These are phyloP conservation scores for Anodontia alba DNA, from an alignment of 2,888 invertebrate genomes.

Conservation along the genomic window DNA sequence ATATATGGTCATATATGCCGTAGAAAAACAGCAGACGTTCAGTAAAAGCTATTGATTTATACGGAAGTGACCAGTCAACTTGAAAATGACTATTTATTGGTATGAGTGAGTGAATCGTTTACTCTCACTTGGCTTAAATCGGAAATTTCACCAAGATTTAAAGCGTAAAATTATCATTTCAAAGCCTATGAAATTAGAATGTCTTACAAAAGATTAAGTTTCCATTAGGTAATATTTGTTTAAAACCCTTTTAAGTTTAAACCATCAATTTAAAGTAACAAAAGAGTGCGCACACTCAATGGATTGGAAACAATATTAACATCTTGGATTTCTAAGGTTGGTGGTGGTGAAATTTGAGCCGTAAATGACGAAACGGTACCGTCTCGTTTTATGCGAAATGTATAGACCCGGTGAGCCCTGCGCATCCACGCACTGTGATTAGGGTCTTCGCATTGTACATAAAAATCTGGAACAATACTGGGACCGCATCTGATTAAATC, in stretches of 20 bases:
- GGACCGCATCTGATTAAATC: neutral
- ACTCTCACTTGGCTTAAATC: neutral
- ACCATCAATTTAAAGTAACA: neutral
- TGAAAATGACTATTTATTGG: neutral
- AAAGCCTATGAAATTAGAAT: neutral
- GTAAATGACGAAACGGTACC: neutral
- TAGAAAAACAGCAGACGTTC: neutral
- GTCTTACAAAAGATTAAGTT: neutral
- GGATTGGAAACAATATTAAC: neutral
- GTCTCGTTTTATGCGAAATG: no score
- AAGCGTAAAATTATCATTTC: neutral
- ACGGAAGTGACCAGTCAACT: neutral
- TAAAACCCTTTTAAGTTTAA: neutral
- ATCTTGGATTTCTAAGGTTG: neutral
- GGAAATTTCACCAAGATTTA: neutral
- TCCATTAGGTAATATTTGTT: conserved; percentile 8
- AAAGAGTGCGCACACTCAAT: neutral
- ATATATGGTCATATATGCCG: no score
- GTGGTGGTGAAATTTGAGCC: neutral
- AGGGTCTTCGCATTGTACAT: no score
- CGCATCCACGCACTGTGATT: no score
- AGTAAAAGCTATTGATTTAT: neutral
- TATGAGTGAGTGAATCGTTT: neutral
- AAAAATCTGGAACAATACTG: neutral
- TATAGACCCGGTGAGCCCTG: no score